Base-by-base conservation (phyloP, 2,797 vertebrate genomes). In the Coregonus ussuriensis region DNA sequence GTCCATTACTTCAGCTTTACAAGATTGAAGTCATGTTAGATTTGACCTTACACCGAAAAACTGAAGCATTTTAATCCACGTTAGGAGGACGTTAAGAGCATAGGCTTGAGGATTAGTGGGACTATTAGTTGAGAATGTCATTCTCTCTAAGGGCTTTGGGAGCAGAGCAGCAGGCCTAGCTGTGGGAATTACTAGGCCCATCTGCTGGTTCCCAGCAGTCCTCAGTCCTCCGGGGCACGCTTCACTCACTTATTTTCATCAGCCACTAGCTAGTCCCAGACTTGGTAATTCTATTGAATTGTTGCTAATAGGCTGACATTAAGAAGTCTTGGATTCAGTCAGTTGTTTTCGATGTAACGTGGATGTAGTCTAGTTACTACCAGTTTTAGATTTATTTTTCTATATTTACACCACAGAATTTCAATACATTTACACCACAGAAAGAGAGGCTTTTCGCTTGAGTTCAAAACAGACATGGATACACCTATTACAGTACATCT, bases 21-120 rank as follows among this genome's bases (percentile, higher is more conserved):
- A n/a, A 63, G 35, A 56, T 25, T 71, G 18, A 1, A 56, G 54
- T 63, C 52, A 21, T 75, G 4, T 79, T 74, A 47, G 16, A 68
- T 86, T 78, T 82, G 6, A 77, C 56, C 25, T 3, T 6, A 79
- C 47, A 7, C 21, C n/a, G 68, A 66, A 47, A 76, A 5, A 68
- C 52, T 18, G 18, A 79, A 59, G 2, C 9, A 9, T 65, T 65
- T 7, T 83, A 80, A 68, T 81, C 81, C 6, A 7, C 69, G 74
- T 47, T 41, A 0, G 52, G 37, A 37, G 74, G 59, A 65, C 83
- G 79, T 77, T 78, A 73, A 65, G 63, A 83, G 75, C 47, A 62
- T 77, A 78, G 74, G 80, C 81, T 73, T 77, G 72, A 70, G 78
- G 78, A 84, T 84, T 82, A 83, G 80, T 71, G 71, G 41, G 25